A percentile compares a stretch with the other conserved stretches of the same genome.
Conservation (phyloP, 2,888 invertebrate genomes). For the Heliconius cydno region DNA sequence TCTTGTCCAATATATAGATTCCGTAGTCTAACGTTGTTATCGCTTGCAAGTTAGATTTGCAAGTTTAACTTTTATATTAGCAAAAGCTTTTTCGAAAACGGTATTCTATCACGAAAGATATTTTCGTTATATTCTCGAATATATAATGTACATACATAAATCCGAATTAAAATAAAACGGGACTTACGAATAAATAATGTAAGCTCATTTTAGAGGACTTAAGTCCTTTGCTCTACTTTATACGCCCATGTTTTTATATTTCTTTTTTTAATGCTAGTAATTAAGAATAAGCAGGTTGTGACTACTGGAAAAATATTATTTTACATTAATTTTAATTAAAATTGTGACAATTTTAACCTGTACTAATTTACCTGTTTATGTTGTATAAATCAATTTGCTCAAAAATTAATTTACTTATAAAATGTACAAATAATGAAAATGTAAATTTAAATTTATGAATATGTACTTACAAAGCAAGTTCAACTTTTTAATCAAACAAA, state of each 20-base stretch:
- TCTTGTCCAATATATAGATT: neutral
- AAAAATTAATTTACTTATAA: neutral
- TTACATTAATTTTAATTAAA: conserved; percentile 50
- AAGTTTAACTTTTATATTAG: neutral
- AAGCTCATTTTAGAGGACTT: conserved; percentile 77
- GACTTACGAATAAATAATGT: conserved; percentile 75
- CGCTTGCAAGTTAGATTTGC: neutral
- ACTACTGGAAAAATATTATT: conserved; percentile 54
- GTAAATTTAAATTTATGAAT: too few relatives aligned
- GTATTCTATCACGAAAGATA: conserved; percentile 47
- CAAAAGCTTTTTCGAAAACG: neutral
- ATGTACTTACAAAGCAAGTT: too few relatives aligned
- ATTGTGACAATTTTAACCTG: neutral
- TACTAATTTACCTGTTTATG: neutral
- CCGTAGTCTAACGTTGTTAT: neutral
- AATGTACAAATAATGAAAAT: too few relatives aligned
- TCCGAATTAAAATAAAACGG: conserved; percentile 79
- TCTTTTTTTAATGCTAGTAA: conserved; percentile 71
- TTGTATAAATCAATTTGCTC: neutral
- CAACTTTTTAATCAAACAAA: too few relatives aligned
- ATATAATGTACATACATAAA: conserved; percentile 78
- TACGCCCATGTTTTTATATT: conserved; percentile 71
- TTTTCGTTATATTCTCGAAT: conserved; percentile 57
- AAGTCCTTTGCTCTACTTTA: conserved; percentile 71
- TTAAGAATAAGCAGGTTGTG: conserved; percentile 72